Base-by-base conservation (phyloP, 2,113 vertebrate genomes). In the Collichthys lucidus region DNA sequence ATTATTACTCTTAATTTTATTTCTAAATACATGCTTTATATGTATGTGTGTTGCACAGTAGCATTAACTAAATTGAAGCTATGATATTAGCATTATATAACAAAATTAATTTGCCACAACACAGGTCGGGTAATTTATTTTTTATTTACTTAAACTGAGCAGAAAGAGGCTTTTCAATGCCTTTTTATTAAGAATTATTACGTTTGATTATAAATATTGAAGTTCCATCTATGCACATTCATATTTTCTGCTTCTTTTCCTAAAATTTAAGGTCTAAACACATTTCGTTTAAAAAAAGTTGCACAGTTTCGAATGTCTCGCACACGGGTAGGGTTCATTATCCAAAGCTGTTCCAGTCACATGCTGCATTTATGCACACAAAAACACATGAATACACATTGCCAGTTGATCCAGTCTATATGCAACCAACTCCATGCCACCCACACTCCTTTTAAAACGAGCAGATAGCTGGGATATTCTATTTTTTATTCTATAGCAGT, bases 401-500 rank as follows among this genome's bases (percentile, higher is more conserved):
- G 90, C 77, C 83, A 83, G 78, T 74, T 79, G 83, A 87, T 87
- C 79, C 81, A 74, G 85, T 88, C 89, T 88, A 85, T 82, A 86
- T 79, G 77, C 75, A 90, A 71, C 83, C 72, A 77, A 46, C 52
- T 86, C 85, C 84, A 78, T 71, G 76, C 90, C 92, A 60, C 93
- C 93, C 90, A 93, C 91, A 87, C 86, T 83, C 52, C 47, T 82
- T 89, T 88, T 90, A 72, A 86, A 85, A 85, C 74, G 84, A 89
- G 90, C 86, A 84, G 75, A 90, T 78, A 79, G 50, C 80, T 86
- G 80, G 76, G 65, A 86, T 80, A 86, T 84, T 90, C 86, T 90
- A 84, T 88, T 94, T 84, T 74, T 85, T 71, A 76, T 80, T 66
- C 79, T 72, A 50, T 74, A 55, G 66, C 82, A 62, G 82, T 79